Evolutionary conservation across 1,140 invertebrate species (phyloP).

Genomic region (Drosophila punjabiensis): DNA sequence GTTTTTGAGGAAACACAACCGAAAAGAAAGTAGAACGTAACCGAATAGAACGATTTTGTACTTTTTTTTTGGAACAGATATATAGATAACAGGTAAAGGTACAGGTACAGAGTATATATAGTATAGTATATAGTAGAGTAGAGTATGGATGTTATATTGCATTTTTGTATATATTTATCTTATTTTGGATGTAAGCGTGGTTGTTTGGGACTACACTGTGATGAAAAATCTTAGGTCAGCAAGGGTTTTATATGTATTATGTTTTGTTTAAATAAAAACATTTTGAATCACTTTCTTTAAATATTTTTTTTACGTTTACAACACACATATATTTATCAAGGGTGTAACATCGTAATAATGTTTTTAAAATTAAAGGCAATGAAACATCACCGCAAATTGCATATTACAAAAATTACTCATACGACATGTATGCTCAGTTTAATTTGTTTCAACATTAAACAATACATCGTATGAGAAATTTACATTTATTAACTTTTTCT

Average conservation of each 20-base stretch:
- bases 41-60: slow-evolving; percentile 57
- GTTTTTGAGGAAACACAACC: slow-evolving; percentile 40
- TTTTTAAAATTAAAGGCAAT: slow-evolving; percentile 1
- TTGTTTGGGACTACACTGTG: slow-evolving; percentile 19
- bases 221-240: not conserved
- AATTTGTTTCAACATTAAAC: not conserved
- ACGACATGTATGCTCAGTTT: slow-evolving; percentile 1
- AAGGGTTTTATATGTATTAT: not conserved
- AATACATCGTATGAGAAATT: not conserved
- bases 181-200: slow-evolving; percentile 64
- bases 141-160: slow-evolving; percentile 68
- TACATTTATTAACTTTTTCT: not conserved
- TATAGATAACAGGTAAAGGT: slow-evolving; percentile 44
- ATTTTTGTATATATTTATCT: slow-evolving; percentile 55
- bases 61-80: slow-evolving; percentile 37
- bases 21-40: slow-evolving; percentile 45
- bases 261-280: not conserved
- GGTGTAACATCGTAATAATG: not conserved
- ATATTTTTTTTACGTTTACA: not conserved
- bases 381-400: not conserved
- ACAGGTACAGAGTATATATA: slow-evolving; percentile 43
- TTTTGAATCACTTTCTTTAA: not conserved
- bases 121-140: slow-evolving; percentile 62
- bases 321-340: not conserved
- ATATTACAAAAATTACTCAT: slow-evolving; percentile 18